Base-by-base conservation (phyloP, 2,797 vertebrate species). In the Sparus aurata region DNA sequence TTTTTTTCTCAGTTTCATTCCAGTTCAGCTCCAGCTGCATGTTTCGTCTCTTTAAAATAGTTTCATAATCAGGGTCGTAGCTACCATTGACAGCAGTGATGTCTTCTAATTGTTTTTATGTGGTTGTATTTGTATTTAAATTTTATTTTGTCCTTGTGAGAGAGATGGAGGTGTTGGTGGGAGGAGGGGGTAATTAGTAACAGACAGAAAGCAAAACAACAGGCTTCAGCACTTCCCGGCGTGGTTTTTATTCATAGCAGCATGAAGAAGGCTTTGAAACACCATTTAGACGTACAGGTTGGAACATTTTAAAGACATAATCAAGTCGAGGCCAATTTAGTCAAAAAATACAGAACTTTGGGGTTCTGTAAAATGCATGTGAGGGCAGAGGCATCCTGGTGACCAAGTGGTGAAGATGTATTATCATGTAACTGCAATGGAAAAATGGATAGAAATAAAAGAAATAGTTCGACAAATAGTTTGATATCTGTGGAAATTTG, bases 41-140 rank as follows among this genome's bases (percentile, higher is more conserved):
- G 16, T 68, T 70, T 80, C 27, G 43, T 27, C 18, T 69, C 34
- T 59, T 10, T 65, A 12, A 58, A 34, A 54, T 47, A 20, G 3
- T 50, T 64, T 61, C 17, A 68, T 47, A 15, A 50, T 65, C 61
- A 13, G 50, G 16, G 13, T 23, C 0, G 12, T 15, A 61, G 65
- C 12, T 73, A 12, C 15, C 2, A 13, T 0, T 46, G n/a, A 62
- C 0, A 3, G 53, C 15, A 34, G 20, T 22, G 43, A 70, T 43
- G 41, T 67, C 16, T 53, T 2, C 15, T 22, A 11, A 43, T 16
- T 45, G 1, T 57, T 23, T 69, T 30, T 13, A 23, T 9, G 47
- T 34, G 67, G 1, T 60, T 20, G 5, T 30, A 16, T 23, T 54
- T 54, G 18, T 50, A n/a, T 6, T 16, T 23, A 30, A 27, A 5